Base-by-base conservation (phyloP, 2,888 invertebrate genomes). In the Neoitamus cyanurus region DNA sequence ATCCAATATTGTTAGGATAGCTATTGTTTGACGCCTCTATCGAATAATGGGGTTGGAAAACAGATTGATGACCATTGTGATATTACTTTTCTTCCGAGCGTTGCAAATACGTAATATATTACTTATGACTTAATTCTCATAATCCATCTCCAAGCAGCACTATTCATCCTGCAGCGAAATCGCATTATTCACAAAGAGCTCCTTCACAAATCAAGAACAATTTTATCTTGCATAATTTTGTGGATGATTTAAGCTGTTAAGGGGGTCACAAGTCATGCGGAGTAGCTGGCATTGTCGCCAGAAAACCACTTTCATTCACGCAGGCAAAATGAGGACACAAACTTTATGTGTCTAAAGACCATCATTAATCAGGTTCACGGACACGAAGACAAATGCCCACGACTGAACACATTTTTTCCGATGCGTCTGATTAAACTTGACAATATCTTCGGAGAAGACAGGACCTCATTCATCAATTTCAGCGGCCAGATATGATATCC, bases 221-320 rank as follows among this genome's bases (percentile, higher is more conserved):
- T 58, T 58, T 58, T 58, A 58, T 58, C 58, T 58, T 58, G 58
- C 58, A 58, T 58, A 58, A 58, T 58, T 58, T 58, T 58, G 58
- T 25, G 58, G 58, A 58, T 58, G 58, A 58, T 58, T 58, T 58
- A 58, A 25, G 58, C 58, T 15, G 58, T 20, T 20, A 9, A 15
- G 58, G 48, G 48, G 58, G 20, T 58, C 58, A 58, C 58, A 58
- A 58, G 58, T 58, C 58, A 58, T 58, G 58, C 58, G 58, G 58
- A 20, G 25, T 58, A 58, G 25, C 58, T 25, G 25, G 58, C 9
- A 58, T 58, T 58, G 58, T 58, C 20, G 58, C 58, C 20, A 58
- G 58, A 0, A 20, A 7, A 25, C 25, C 20, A 58, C 9, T 58
- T 58, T 58, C 58, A 58, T 3, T 58, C 58, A 20, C 58, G 58